These are phyloP conservation scores for Odontesthes bonariensis DNA, from an alignment of 2,113 vertebrate species.

Conservation along the genomic window DNA sequence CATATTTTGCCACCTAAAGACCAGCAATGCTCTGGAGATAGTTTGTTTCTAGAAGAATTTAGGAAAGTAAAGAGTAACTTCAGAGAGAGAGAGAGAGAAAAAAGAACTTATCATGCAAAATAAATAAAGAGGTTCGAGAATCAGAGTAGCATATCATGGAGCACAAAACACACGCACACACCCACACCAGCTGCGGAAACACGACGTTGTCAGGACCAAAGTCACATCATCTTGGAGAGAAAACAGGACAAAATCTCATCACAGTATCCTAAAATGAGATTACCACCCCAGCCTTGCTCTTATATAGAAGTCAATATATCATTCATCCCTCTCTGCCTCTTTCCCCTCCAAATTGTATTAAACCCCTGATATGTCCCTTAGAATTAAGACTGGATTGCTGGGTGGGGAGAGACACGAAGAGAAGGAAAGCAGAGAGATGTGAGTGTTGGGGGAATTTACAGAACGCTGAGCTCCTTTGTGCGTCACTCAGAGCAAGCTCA, in stretches of 20 bases:
- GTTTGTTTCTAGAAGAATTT: conserved; percentile 40
- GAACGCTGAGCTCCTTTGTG: conserved; percentile 49
- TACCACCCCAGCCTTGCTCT: conserved; percentile 72
- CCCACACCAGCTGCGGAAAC: conserved; percentile 15
- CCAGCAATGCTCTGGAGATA: neutral
- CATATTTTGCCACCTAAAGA: conserved; percentile 7
- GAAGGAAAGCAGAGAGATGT: conserved; percentile 17
- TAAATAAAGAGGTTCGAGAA: conserved; percentile 51
- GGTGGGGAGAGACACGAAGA: conserved; percentile 26
- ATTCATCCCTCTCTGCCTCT: conserved; percentile 71
- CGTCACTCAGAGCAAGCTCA: conserved; percentile 53
- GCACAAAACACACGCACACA: conserved; percentile 29
- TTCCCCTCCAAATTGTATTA: conserved; percentile 75
- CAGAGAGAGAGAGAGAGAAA: conserved; percentile 23
- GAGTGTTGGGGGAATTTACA: conserved; percentile 36
- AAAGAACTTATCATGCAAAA: conserved; percentile 34
- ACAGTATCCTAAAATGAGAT: conserved; percentile 76
- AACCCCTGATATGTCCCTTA: conserved; percentile 66
- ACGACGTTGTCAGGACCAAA: conserved; percentile 73
- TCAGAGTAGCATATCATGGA: conserved; percentile 48
- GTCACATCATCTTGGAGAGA: conserved; percentile 77
- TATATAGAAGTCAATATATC: conserved; percentile 79
- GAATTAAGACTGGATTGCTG: conserved; percentile 53
- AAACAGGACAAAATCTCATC: conserved; percentile 80
- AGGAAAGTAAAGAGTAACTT: conserved; percentile 19